Conservation (phyloP, 2,888 invertebrate genomes). For the Leucoma salicis region DNA sequence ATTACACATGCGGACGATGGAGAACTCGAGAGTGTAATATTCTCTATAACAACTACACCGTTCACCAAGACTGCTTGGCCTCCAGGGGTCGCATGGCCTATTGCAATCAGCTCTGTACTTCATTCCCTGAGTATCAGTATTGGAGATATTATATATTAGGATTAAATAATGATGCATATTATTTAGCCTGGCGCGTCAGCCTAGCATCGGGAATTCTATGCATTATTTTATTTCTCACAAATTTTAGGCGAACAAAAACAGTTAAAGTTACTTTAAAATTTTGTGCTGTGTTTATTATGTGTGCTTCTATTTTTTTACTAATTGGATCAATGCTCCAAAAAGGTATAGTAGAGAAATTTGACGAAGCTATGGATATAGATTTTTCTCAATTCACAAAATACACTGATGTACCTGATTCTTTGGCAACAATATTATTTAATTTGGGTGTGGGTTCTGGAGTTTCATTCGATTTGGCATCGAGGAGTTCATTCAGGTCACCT, state of each 20-base stretch:
- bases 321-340: slow-evolving; percentile 66
- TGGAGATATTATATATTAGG: slow-evolving; percentile 48
- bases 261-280: slow-evolving; percentile 42
- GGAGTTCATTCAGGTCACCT: slow-evolving; percentile 55
- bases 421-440: slow-evolving; percentile 45
- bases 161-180: slow-evolving; percentile 14
- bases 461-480: slow-evolving; percentile 49
- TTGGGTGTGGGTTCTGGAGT: slow-evolving; percentile 59
- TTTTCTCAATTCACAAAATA: slow-evolving; percentile 42
- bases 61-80: slow-evolving; percentile 59
- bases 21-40: slow-evolving; percentile 48
- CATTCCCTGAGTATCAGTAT: slow-evolving; percentile 67
- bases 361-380: slow-evolving; percentile 50
- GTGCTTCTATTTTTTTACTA: slow-evolving; percentile 45
- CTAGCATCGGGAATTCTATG: slow-evolving; percentile 53
- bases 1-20: slow-evolving; percentile 58
- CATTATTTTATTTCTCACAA: slow-evolving; percentile 43
- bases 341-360: slow-evolving; percentile 54
- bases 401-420: slow-evolving; percentile 34
- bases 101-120: slow-evolving; percentile 45
- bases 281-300: slow-evolving; percentile 44
- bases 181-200: slow-evolving; percentile 59
- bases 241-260: slow-evolving; percentile 49
- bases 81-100: slow-evolving; percentile 28
- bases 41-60: slow-evolving; percentile 49